Percentiles rank a stretch among this genome's conserved stretches.
phyloP scores from a whole-genome alignment of 2,888 invertebrate species.

The Tetheella fluctuosa region DNA sequence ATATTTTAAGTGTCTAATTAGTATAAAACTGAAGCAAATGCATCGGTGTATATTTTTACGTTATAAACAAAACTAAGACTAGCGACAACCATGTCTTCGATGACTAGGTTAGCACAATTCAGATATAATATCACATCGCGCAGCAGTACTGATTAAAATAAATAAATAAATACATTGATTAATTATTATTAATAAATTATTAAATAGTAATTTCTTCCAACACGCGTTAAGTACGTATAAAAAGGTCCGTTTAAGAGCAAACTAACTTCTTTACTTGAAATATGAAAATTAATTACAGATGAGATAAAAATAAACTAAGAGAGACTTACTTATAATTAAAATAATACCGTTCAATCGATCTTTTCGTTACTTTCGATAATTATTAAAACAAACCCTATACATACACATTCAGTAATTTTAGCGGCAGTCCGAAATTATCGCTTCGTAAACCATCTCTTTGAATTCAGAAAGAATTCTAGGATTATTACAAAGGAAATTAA shows the following conservation, averaged over 20 bases:
- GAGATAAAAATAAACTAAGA: slow-evolving; percentile 34
- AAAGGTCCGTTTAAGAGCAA: slow-evolving; percentile 42
- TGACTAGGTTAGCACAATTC: slow-evolving; percentile 66
- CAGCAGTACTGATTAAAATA: slow-evolving; percentile 28
- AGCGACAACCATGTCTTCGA: slow-evolving; percentile 47
- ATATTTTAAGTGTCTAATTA: slow-evolving; percentile 38
- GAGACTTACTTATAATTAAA: slow-evolving; percentile 34
- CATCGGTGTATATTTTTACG: slow-evolving; percentile 47
- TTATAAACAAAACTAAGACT: slow-evolving; percentile 48
- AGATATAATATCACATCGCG: slow-evolving; percentile 56
- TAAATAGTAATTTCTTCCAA: slow-evolving; percentile 20
- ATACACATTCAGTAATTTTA: slow-evolving; percentile 23
- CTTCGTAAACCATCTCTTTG: slow-evolving; percentile 52
- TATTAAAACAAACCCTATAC: slow-evolving; percentile 39
- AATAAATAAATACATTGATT: slow-evolving; percentile 22
- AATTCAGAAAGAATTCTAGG: slow-evolving; percentile 64
- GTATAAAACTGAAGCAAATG: slow-evolving; percentile 58
- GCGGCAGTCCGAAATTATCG: slow-evolving; percentile 26
- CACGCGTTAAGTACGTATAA: slow-evolving; percentile 53
- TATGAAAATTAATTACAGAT: slow-evolving; percentile 45
- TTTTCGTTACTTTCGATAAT: slow-evolving; percentile 46
- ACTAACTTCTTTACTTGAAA: slow-evolving; percentile 39
- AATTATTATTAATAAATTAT: slow-evolving; percentile 26
- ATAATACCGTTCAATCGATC: slow-evolving; percentile 49
- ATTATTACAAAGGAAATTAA: slow-evolving; percentile 45